phyloP scores from a whole-genome alignment of 2,888 invertebrate genomes.

The Cistogaster globosa region DNA sequence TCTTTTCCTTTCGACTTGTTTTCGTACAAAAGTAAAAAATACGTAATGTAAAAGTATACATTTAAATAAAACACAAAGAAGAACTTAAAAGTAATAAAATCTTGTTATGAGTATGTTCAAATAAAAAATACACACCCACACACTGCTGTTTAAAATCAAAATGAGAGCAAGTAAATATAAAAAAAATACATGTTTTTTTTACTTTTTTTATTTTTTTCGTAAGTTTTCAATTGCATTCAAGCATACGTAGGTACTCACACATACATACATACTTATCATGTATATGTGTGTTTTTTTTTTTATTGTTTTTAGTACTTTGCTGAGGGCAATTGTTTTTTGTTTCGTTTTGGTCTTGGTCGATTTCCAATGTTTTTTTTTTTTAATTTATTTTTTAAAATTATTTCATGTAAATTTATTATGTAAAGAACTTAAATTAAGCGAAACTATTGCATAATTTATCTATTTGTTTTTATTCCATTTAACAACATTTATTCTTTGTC shows the following conservation, averaged over 20 bases:
- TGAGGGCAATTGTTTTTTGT: too few species aligned
- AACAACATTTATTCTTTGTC: too few species aligned
- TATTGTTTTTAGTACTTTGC: too few species aligned
- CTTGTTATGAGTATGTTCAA: slow-evolving; percentile 9
- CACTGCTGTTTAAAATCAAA: background rate
- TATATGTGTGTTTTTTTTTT: too few species aligned
- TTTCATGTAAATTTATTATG: too few species aligned
- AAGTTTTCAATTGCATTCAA: slow-evolving; percentile 26
- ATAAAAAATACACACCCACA: background rate
- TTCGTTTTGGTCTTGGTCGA: too few species aligned
- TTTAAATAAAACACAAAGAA: background rate
- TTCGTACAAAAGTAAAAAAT: background rate
- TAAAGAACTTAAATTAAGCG: too few species aligned
- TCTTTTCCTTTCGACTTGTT: background rate
- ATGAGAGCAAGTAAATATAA: background rate
- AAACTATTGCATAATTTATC: too few species aligned
- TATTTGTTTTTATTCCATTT: too few species aligned
- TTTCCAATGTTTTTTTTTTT: too few species aligned
- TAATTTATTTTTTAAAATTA: too few species aligned
- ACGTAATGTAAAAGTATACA: background rate
- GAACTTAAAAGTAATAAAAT: slow-evolving; percentile 3
- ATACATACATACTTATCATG: too few species aligned
- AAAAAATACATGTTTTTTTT: background rate
- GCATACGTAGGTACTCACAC: background rate
- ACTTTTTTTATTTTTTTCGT: background rate